Evolutionary conservation across 1,140 invertebrate genomes (phyloP), one percentile per base, ranked within the genome.

Genomic region (Muscidifurax raptorellus): DNA sequence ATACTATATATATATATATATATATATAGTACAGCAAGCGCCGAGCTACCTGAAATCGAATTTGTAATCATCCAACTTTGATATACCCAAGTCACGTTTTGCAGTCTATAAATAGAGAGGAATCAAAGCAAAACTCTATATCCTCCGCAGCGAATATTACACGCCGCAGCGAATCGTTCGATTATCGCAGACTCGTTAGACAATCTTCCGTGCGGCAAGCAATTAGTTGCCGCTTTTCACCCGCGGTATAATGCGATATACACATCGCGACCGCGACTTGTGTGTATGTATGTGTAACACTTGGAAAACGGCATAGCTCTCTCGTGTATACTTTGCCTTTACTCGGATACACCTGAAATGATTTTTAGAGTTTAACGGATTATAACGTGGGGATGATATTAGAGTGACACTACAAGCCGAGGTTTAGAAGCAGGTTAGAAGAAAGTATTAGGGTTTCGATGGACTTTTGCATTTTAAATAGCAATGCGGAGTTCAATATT

Each of bases 351-450:
- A 30, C 27, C 75, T 59, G 22, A 25, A 44, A 1, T 66, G 9
- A 6, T 36, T 1, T 44, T 79, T 28, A 9, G 5, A 67, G 52
- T 64, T 78, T 77, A 18, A 78, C 18, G 22, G 52, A 78, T 27
- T 59, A 5, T 27, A 64, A 78, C 15, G 15, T 27, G 6, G 18
- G 30, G 18, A 28, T 47, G 66, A 80, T n/a, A n/a, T 80, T 71
- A 80, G 78, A 80, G 78, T 71, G 36, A 80, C 13, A 80, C 71
- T 80, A 80, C 36, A 36, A 36, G 18, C 59, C n/a, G n/a, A 64
- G 27, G n/a, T n/a, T 9, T 40, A 10, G 36, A 40, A n/a, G n/a
- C n/a, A n/a, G n/a, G n/a, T n/a, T n/a, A n/a, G n/a, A n/a, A n/a
- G n/a, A n/a, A n/a, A n/a, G n/a, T n/a, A n/a, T n/a, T n/a, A n/a